Percentiles rank a stretch among this genome's conserved stretches.
Conservation (phyloP, 2,113 vertebrate genomes). For the Pyrgilauda ruficollis region DNA sequence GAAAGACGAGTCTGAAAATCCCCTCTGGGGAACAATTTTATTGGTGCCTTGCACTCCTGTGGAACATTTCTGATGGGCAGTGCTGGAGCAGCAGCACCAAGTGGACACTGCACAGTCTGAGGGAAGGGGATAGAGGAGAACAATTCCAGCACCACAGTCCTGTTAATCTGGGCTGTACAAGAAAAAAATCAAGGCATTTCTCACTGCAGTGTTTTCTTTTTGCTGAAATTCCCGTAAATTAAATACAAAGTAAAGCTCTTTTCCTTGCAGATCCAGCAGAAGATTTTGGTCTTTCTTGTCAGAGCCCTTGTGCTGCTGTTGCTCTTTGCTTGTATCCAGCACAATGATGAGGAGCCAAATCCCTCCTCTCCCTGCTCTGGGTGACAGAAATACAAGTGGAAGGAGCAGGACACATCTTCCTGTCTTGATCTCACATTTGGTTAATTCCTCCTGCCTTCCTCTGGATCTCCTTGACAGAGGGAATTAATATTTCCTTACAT, state of each 20-base stretch:
- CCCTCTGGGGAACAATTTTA: constrained; percentile 29
- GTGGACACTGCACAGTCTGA: accelerated
- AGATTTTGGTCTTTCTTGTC: neutral
- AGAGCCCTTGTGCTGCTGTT: neutral
- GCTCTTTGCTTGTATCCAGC: neutral
- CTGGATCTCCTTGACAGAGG: constrained; percentile 9
- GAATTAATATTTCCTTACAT: constrained; percentile 14
- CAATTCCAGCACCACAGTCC: neutral
- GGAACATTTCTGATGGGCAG: neutral
- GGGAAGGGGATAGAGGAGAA: neutral
- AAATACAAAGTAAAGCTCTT: neutral
- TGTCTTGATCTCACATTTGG: neutral
- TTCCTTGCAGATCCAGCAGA: neutral
- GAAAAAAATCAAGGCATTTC: neutral
- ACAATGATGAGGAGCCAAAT: neutral
- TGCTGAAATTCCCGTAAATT: neutral
- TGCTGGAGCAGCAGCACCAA: neutral
- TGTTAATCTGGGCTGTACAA: accelerated
- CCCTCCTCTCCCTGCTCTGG: neutral
- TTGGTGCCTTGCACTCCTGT: constrained; percentile 10
- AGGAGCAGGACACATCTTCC: neutral
- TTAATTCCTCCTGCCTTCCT: constrained; percentile 1
- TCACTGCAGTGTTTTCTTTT: neutral
- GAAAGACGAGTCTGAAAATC: constrained; percentile 29
- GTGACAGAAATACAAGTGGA: neutral